Base-by-base conservation (phyloP, 2,888 invertebrate genomes). In the Microctonus hyperodae region DNA sequence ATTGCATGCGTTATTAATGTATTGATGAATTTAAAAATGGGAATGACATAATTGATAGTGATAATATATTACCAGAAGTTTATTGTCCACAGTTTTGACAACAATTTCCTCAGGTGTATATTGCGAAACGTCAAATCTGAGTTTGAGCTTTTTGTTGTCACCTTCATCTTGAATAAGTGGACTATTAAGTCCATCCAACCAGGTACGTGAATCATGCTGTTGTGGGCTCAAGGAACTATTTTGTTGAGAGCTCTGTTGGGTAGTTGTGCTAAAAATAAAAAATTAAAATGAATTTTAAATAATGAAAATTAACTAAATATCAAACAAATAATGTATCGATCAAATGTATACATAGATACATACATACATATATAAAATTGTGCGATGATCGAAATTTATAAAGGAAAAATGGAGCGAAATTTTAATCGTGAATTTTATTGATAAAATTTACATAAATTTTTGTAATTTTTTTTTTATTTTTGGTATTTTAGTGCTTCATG, bases 81-180 rank as follows among this genome's bases (percentile, higher is more conserved):
- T 95, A 87, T 97, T 97, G 87, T 98, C 98, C 76, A 97, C 95
- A 73, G 98, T 98, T 88, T 97, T 98, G 74, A 98, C 97, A 82
- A 96, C 95, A 83, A 98, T 97, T 88, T 98, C 98, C 86, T 98
- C 98, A 59, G 94, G 94, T 65, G 94, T 92, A 87, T 98, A 98
- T 86, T 98, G 96, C 81, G 96, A 95, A 76, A 98, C 97, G 85
- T 98, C 98, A 86, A 98, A 98, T 82, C 97, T 90, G 73, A 98
- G 89, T 84, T 97, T 96, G 76, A 98, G 88, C 83, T 93, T 92
- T 86, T 97, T 97, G 86, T 92, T 96, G 84, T 96, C 94, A 64
- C 95, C 96, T 80, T 96, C 95, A 78, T 96, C 95, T 86, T 96
- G 94, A 84, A 95, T 96, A 76, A 97, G 88, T 16, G 97, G 97